phyloP scores from a whole-genome alignment of 2,113 vertebrate species.

The Nyctibius bracteatus region DNA sequence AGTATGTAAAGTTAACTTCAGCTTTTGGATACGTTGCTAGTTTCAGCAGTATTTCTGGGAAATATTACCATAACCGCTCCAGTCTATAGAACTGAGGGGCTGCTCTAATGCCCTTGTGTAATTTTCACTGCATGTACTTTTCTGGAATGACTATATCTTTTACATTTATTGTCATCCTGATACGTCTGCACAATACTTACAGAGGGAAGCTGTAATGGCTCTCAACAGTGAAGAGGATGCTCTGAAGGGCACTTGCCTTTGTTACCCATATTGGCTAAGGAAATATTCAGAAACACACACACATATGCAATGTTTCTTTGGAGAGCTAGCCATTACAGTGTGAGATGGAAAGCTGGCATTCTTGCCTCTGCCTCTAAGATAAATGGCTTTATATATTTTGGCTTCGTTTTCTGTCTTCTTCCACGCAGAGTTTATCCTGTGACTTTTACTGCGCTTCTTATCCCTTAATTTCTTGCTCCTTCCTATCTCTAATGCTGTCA shows the following conservation, averaged over 20 bases:
- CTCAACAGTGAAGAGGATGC: background rate
- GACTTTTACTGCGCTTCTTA: background rate
- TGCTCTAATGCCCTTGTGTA: background rate
- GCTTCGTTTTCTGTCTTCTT: background rate
- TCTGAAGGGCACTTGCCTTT: background rate
- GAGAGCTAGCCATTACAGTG: background rate
- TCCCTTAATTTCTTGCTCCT: background rate
- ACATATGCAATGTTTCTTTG: background rate
- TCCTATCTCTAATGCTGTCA: background rate
- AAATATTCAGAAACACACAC: background rate
- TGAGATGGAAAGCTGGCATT: background rate
- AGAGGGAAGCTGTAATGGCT: background rate
- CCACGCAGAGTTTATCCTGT: background rate
- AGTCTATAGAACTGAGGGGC: background rate
- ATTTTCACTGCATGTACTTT: background rate
- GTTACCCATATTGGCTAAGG: background rate
- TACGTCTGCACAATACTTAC: background rate
- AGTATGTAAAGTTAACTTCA: background rate
- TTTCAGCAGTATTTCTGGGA: background rate
- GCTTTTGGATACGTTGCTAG: background rate
- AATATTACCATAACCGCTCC: background rate
- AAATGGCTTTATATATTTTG: background rate
- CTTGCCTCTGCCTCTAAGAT: background rate
- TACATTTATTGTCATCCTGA: background rate
- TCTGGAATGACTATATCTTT: background rate